These are phyloP conservation scores for Rhabditoides inermis DNA, from an alignment of 2,888 invertebrate genomes.

Conservation along the genomic window DNA sequence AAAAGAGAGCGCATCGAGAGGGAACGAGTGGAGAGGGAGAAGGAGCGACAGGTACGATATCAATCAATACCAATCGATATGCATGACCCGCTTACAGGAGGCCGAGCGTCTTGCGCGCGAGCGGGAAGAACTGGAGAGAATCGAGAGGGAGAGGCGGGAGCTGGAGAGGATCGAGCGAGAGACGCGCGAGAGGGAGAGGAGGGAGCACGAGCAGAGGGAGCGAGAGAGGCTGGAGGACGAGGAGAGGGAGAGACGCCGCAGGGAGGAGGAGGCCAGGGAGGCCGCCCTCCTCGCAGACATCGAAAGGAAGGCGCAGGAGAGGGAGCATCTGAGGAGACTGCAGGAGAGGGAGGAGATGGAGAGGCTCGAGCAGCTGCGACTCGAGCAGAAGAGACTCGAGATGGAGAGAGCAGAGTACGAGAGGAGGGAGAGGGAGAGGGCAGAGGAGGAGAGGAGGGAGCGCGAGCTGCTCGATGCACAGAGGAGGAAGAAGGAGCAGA, in stretches of 20 bases:
- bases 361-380: slow-evolving; percentile 40
- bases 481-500: slow-evolving; percentile 29
- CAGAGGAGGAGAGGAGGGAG: slow-evolving; percentile 35
- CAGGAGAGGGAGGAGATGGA: slow-evolving; percentile 41
- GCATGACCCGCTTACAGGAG: no score
- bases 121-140: slow-evolving; percentile 25
- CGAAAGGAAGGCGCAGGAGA: slow-evolving; percentile 35
- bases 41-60: slow-evolving; percentile 26
- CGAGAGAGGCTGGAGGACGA: slow-evolving; percentile 42
- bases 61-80: no score
- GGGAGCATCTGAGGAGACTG: slow-evolving; percentile 32
- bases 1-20: slow-evolving; percentile 41
- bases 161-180: slow-evolving; percentile 38
- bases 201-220: no score
- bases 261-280: slow-evolving; percentile 37
- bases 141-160: slow-evolving; percentile 41
- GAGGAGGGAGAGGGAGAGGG: slow-evolving; percentile 27
- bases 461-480: slow-evolving; percentile 43
- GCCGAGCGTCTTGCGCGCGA: slow-evolving; percentile 10
- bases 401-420: slow-evolving; percentile 36
- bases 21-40: slow-evolving; percentile 31
- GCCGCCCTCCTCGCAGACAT: slow-evolving; percentile 36
- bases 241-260: slow-evolving; percentile 28
- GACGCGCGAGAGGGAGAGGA: slow-evolving; percentile 26
- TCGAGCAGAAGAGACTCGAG: slow-evolving; percentile 45